Conservation (phyloP, 2,113 vertebrate genomes). For the Boulengeromyrus knoepffleri region DNA sequence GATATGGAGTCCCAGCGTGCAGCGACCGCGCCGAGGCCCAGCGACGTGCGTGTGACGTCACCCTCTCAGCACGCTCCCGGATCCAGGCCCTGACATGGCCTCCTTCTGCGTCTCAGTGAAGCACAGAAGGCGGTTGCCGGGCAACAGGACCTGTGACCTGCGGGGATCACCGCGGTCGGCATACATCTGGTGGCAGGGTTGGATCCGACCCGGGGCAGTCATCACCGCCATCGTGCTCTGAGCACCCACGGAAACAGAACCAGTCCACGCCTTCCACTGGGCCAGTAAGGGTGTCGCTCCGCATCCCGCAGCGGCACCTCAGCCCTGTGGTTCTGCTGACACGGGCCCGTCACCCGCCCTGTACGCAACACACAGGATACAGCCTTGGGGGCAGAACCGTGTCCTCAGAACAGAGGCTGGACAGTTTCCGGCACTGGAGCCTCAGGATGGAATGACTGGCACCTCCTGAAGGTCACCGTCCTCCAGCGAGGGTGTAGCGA, state of each 20-base stretch:
- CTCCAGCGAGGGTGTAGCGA: not conserved
- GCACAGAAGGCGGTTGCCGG: conserved; percentile 53
- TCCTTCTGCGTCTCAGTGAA: conserved; percentile 51
- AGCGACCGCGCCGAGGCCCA: not conserved
- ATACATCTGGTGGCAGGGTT: conserved; percentile 52
- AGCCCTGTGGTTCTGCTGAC: not conserved
- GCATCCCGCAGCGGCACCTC: not conserved
- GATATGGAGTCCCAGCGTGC: not conserved
- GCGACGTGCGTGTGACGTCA: not conserved
- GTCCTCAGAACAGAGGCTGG: not conserved
- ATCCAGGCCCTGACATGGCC: conserved; percentile 42
- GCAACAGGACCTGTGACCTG: conserved; percentile 54
- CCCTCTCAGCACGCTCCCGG: conserved; percentile 4
- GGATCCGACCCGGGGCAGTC: conserved; percentile 28
- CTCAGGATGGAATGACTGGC: not conserved
- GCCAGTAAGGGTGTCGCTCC: not conserved
- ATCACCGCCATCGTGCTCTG: not conserved
- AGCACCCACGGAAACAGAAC: not conserved
- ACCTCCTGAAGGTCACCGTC: not conserved
- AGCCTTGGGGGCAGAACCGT: not conserved
- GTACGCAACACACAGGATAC: not conserved
- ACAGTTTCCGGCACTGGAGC: not conserved
- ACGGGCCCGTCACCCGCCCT: not conserved
- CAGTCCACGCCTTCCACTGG: not conserved
- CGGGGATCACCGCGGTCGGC: conserved; percentile 56